Conservation (phyloP, 2,888 invertebrate species). For the Anoplius nigerrimus region DNA sequence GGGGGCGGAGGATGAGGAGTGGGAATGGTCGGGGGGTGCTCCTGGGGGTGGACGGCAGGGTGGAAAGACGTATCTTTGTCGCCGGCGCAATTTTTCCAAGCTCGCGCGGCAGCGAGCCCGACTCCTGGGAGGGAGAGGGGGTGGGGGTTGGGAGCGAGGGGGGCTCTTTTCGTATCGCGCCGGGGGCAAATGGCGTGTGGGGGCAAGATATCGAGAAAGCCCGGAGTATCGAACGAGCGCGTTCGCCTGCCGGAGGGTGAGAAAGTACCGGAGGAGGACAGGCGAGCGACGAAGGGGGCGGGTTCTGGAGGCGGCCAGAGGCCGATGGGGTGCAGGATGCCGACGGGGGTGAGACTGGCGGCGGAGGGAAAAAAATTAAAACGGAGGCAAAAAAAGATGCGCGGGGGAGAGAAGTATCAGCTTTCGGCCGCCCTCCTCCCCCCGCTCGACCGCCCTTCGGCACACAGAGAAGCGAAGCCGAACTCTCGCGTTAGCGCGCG, state of each 20-base stretch:
- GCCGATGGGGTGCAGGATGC: no score
- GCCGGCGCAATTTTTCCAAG: conserved; percentile 7
- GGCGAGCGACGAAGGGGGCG: background rate
- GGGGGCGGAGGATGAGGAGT: background rate
- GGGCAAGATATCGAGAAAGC: no score
- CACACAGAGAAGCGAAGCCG: no score
- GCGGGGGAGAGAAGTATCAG: background rate
- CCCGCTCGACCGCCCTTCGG: no score
- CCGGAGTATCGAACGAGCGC: background rate
- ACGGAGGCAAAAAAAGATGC: background rate
- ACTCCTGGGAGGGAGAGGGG: conserved; percentile 8
- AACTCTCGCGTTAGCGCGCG: background rate
- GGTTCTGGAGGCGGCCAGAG: no score
- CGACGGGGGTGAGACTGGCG: background rate
- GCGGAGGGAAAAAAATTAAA: background rate
- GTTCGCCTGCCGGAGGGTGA: background rate
- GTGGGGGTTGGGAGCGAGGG: conserved; percentile 14
- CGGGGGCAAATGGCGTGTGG: no score
- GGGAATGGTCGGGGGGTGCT: no score
- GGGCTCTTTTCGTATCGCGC: conserved; percentile 22
- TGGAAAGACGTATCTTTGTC: conserved; percentile 6
- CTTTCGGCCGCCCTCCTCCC: no score
- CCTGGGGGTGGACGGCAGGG: background rate
- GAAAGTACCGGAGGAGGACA: background rate
- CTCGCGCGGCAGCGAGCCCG: background rate